A percentile compares a stretch with the other conserved stretches of the same genome.
phyloP scores from a whole-genome alignment of 2,113 vertebrate species.

The Laterallus jamaicensis region DNA sequence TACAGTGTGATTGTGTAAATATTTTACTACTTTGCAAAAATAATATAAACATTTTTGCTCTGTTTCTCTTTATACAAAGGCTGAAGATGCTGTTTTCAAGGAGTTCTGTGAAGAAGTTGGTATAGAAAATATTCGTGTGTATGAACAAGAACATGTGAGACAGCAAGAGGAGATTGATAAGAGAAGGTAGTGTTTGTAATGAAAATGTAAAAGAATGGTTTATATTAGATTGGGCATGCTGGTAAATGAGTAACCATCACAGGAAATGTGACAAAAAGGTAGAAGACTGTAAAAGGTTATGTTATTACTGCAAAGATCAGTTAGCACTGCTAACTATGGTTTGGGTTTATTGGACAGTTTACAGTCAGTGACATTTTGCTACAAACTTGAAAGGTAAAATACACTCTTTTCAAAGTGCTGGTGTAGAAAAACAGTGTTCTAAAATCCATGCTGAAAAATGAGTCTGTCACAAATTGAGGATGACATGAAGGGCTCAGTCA shows the following conservation, averaged over 20 bases:
- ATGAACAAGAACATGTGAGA: conserved; percentile 85
- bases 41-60: not conserved
- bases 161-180: conserved; percentile 86
- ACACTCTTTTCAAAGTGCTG: not conserved
- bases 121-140: conserved; percentile 88
- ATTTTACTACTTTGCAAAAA: not conserved
- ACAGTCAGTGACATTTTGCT: not conserved
- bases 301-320: not conserved
- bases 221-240: not conserved
- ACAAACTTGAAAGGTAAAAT: not conserved
- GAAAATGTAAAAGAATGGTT: not conserved
- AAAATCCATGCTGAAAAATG: not conserved
- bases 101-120: conserved; percentile 92
- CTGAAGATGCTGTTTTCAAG: conserved; percentile 88
- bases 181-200: conserved; percentile 78
- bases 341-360: not conserved
- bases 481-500: rapidly evolving
- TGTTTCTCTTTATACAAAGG: conserved; percentile 67
- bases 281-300: not conserved
- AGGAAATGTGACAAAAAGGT: not conserved
- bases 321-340: not conserved
- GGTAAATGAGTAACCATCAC: not conserved
- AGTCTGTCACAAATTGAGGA: no score
- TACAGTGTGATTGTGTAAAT: not conserved
- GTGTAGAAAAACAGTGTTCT: not conserved